A percentile compares a stretch with the other conserved stretches of the same genome.
These are phyloP conservation scores for Neuroscelio doddi DNA, from an alignment of 2,888 invertebrate genomes.

Conservation along the genomic window DNA sequence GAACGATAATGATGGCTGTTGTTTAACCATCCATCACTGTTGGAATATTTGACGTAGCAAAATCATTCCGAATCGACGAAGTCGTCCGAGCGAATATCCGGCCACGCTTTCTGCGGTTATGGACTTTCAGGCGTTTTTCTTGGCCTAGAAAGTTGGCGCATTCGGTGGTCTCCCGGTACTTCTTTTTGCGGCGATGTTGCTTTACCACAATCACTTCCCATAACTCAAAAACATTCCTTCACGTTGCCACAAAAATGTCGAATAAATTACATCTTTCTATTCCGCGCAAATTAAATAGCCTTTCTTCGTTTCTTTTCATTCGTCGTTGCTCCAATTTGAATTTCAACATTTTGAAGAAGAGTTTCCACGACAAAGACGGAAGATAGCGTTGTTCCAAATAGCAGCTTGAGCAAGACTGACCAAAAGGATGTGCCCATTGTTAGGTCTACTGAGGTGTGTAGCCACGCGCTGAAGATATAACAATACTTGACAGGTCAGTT, in stretches of 20 bases:
- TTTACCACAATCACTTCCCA: too few relatives aligned
- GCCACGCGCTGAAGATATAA: constrained; percentile 48
- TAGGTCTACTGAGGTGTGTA: constrained; percentile 53
- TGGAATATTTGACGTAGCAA: too few relatives aligned
- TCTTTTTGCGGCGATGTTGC: constrained; percentile 24
- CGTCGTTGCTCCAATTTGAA: too few relatives aligned
- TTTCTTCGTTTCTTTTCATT: too few relatives aligned
- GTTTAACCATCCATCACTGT: too few relatives aligned
- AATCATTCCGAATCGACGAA: constrained; percentile 52
- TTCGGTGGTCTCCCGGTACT: constrained; percentile 38
- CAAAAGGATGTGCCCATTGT: constrained; percentile 58
- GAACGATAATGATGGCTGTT: too few relatives aligned
- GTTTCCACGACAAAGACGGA: too few relatives aligned
- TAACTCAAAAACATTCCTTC: too few relatives aligned
- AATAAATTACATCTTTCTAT: too few relatives aligned
- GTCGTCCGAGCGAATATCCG: constrained; percentile 65
- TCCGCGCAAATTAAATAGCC: too few relatives aligned
- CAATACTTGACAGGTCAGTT: constrained; percentile 59
- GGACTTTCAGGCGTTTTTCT: constrained; percentile 51
- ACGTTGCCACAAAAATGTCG: too few relatives aligned
- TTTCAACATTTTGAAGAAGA: too few relatives aligned
- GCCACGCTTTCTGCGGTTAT: constrained; percentile 67
- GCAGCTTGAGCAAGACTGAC: constrained; percentile 54
- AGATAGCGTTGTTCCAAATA: constrained; percentile 46
- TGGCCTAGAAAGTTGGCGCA: constrained; percentile 41